A percentile compares a stretch with the other conserved stretches of the same genome.
phyloP scores from a whole-genome alignment of 1,140 invertebrate genomes.

The Odontomachus brunneus region DNA sequence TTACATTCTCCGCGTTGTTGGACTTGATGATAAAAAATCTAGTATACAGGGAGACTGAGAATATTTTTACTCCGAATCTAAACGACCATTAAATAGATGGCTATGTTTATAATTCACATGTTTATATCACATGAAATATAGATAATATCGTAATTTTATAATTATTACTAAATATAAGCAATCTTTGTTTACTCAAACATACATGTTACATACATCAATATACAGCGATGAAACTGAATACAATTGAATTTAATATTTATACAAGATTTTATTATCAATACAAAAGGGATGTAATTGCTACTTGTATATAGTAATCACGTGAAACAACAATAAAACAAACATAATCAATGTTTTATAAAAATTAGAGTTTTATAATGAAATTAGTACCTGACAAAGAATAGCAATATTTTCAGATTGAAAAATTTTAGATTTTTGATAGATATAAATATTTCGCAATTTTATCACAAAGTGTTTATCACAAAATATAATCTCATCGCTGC shows the following conservation, averaged over 20 bases:
- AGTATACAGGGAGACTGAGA: slow-evolving; percentile 66
- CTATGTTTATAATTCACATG: background rate
- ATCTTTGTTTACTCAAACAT: background rate
- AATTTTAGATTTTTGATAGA: no score
- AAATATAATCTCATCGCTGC: no score
- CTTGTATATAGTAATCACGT: background rate
- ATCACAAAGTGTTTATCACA: no score
- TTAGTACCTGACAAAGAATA: no score
- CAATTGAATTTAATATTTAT: background rate
- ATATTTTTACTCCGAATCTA: slow-evolving; percentile 46
- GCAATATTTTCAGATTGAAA: no score
- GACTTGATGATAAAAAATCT: slow-evolving; percentile 98
- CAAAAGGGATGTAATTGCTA: background rate
- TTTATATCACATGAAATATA: no score
- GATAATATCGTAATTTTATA: no score
- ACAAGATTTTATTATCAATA: background rate
- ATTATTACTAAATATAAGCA: no score
- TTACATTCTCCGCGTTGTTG: slow-evolving; percentile 98
- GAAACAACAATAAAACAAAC: no score
- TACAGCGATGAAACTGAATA: background rate
- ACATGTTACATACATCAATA: background rate
- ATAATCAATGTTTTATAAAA: no score
- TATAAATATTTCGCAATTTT: no score
- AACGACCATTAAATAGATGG: slow-evolving; percentile 19
- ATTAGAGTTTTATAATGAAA: no score